Conservation (phyloP, 2,113 vertebrate genomes). For the Tragelaphus buxtoni region DNA sequence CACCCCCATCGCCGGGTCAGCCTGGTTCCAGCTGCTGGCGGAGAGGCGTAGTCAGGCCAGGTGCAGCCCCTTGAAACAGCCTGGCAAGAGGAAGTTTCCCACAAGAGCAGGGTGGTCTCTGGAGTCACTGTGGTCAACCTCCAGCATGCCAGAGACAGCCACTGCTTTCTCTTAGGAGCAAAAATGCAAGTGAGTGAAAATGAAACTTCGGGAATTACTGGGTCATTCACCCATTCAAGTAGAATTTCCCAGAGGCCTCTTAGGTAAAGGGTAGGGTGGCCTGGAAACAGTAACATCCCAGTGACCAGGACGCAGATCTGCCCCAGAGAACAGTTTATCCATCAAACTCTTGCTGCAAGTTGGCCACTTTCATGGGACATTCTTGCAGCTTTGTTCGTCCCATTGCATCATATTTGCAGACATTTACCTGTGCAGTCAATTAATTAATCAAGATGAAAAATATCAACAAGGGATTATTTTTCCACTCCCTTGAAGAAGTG, state of each 20-base stretch:
- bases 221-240: neutral
- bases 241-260: neutral
- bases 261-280: neutral
- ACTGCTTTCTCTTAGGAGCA: neutral
- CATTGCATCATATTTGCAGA: neutral
- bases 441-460: neutral
- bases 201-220: neutral
- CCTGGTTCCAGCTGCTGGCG: neutral
- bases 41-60: neutral
- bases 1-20: fast-evolving
- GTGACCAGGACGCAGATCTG: neutral
- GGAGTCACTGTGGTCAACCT: neutral
- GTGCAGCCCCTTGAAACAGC: neutral
- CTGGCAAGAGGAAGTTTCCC: neutral
- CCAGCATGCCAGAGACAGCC: neutral
- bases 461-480: neutral
- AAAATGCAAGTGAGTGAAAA: neutral
- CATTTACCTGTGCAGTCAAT: neutral
- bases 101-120: neutral
- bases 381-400: neutral
- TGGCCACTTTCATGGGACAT: neutral
- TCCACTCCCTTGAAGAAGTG: neutral
- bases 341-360: neutral
- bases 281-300: neutral
- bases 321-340: neutral